These are phyloP conservation scores for Meta bourneti DNA, from an alignment of 2,888 invertebrate species.

Conservation along the genomic window DNA sequence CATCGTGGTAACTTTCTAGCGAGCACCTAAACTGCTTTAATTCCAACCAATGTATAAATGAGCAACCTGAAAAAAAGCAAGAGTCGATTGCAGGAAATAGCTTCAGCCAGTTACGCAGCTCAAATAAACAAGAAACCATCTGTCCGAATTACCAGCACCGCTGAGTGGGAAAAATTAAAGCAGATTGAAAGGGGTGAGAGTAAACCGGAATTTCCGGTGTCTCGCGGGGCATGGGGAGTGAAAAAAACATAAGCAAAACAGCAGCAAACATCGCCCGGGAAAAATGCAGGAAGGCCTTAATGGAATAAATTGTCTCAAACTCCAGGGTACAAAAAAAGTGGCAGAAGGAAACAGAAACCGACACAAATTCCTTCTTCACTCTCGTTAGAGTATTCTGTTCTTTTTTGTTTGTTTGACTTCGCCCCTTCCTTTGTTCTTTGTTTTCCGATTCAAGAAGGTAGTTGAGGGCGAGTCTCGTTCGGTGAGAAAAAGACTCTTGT, in stretches of 20 bases:
- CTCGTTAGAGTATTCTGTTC: constrained; percentile 26
- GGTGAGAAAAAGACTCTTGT: constrained; percentile 13
- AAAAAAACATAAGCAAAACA: not conserved
- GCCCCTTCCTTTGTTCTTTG: constrained; percentile 6
- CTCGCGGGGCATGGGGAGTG: not conserved
- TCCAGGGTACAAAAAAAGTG: not conserved
- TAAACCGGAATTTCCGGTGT: constrained; percentile 48
- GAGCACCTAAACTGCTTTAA: not conserved
- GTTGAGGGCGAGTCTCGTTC: constrained; percentile 5
- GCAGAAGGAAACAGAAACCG: constrained; percentile 6
- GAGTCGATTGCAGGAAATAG: not conserved
- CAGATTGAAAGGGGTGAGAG: constrained; percentile 16
- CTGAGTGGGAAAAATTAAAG: constrained; percentile 4
- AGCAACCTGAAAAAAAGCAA: not conserved
- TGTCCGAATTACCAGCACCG: constrained; percentile 10
- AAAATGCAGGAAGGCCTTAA: constrained; percentile 37
- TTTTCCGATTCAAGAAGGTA: not conserved
- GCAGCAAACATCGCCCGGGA: constrained; percentile 8
- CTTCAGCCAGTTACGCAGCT: not conserved
- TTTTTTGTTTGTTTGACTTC: constrained; percentile 2
- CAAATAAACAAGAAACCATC: not conserved
- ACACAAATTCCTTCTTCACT: constrained; percentile 36
- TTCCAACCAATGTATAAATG: not conserved
- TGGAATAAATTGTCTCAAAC: constrained; percentile 61
- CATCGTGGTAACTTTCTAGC: not conserved